phyloP scores from a whole-genome alignment of 2,113 vertebrate species.

The Fregata magnificens region DNA sequence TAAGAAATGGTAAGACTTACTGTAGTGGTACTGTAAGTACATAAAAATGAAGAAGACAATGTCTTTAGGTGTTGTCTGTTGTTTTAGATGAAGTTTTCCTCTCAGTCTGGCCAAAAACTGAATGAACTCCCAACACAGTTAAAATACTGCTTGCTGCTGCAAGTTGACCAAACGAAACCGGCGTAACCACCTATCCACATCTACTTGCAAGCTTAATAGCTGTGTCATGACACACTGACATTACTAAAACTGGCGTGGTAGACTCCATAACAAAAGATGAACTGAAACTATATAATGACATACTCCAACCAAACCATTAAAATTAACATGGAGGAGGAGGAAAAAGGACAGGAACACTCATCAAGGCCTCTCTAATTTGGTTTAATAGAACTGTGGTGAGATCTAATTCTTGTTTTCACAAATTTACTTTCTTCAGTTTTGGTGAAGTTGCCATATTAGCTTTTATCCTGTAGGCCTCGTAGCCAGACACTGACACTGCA shows the following conservation, averaged over 20 bases:
- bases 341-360: not conserved
- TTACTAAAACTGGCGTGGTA: not conserved
- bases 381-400: not conserved
- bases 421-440: not conserved
- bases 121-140: not conserved
- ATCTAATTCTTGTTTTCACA: not conserved
- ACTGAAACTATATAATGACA: not conserved
- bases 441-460: not conserved
- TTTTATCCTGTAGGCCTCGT: not conserved
- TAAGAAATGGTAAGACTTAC: not conserved
- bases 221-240: not conserved
- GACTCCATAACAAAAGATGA: not conserved
- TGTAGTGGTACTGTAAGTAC: not conserved
- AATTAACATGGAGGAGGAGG: not conserved
- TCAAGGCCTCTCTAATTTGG: not conserved
- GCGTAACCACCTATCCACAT: not conserved
- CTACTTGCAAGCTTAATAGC: not conserved
- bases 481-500: not conserved
- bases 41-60: not conserved
- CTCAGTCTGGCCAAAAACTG: not conserved
- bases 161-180: not conserved
- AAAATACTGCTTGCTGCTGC: not conserved
- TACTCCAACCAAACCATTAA: not conserved
- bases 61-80: not conserved
- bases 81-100: not conserved